Evolutionary conservation across 2,888 invertebrate genomes (phyloP), one percentile per base, ranked within the genome.

Genomic region (Graphium colonna): DNA sequence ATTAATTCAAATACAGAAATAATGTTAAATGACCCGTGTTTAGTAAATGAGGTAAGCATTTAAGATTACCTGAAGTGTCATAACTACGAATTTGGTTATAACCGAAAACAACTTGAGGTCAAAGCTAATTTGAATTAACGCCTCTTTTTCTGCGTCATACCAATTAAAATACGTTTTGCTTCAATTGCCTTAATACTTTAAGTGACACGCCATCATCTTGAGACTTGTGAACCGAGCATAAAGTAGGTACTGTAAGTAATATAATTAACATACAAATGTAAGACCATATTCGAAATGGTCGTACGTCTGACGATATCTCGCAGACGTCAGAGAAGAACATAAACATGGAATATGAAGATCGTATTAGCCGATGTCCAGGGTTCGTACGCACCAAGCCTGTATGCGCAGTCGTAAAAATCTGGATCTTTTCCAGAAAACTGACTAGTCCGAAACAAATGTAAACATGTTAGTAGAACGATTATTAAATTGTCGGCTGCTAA

Each of bases 341-440:
- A 49, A 54, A 50, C 44, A 53, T 40, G 40, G 45, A 40, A 50
- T 41, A 33, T 39, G 38, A 31, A 44, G 38, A 41, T 33, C 42
- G 21, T 45, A 50, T 45, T 44, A 44, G 39, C 15, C 44, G 39
- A 53, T 53, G 49, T 54, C 39, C 50, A 45, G 31, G 31, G 40
- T 45, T 41, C 36, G 36, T 50, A 54, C 50, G 54, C 45, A 45
- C 45, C 16, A 9, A 43, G 21, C 8, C 41, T 41, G 26, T 40
- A 54, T 59, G 57, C 58, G 56, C 55, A 60, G 59, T 61, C 64
- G 63, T 71, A 68, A 69, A 71, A 63, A 58, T 57, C 68, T 79
- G 77, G 78, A 76, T 57, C 36, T 17, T 46, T 64, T 76, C 75
- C 76, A 76, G 60, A 42, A 60, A 60, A 58, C 33, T 12, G 36